A percentile compares a stretch with the other conserved stretches of the same genome.
These are phyloP conservation scores for Nysson spinosus DNA, from an alignment of 2,888 invertebrate species.

Conservation along the genomic window DNA sequence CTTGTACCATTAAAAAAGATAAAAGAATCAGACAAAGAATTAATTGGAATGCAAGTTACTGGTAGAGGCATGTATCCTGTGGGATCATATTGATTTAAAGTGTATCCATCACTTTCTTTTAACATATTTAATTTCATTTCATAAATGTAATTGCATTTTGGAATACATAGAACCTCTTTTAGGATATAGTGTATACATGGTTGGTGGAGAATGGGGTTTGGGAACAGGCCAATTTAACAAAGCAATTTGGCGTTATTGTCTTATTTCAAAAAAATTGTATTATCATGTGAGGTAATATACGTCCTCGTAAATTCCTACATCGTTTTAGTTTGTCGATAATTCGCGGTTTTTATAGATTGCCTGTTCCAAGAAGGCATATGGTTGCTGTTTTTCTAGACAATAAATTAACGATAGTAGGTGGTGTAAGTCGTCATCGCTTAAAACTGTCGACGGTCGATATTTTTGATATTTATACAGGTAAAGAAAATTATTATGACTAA, in stretches of 20 bases:
- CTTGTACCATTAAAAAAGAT: constrained; percentile 41
- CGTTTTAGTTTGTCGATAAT: too few relatives aligned
- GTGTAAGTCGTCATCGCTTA: constrained; percentile 63
- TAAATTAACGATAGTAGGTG: constrained; percentile 65
- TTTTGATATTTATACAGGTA: constrained; percentile 63
- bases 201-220: constrained; percentile 66
- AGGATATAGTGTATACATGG: constrained; percentile 67
- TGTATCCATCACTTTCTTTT: background rate
- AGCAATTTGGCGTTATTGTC: constrained; percentile 66
- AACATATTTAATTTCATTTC: background rate
- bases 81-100: too few relatives aligned
- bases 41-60: constrained; percentile 62
- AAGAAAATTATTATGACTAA: too few relatives aligned
- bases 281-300: constrained; percentile 58
- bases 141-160: background rate
- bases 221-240: constrained; percentile 64
- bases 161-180: too few relatives aligned
- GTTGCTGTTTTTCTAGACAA: constrained; percentile 60
- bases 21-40: constrained; percentile 35
- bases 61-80: constrained; percentile 62
- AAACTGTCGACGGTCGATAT: constrained; percentile 61
- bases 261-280: constrained; percentile 68
- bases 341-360: too few relatives aligned
- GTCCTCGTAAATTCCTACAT: too few relatives aligned
- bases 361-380: constrained; percentile 66